Evolutionary conservation across 2,113 vertebrate genomes (phyloP), one percentile per base, ranked within the genome.

Genomic region (Xenopus borealis): DNA sequence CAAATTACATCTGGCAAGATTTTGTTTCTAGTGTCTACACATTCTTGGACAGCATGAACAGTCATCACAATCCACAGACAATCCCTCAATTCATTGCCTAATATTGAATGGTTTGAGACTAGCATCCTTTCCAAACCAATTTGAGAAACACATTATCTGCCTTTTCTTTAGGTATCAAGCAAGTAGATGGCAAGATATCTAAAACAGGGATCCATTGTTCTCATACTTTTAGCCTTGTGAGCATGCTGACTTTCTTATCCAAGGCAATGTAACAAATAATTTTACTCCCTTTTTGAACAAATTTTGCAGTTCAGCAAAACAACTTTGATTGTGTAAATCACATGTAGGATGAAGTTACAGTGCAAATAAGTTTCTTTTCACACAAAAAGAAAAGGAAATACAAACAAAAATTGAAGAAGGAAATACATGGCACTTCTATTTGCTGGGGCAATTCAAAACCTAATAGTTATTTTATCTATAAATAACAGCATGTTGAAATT

Each of bases 381-480:
- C 27, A 77, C 64, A 14, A 77, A 70, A 77, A 69, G 66, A 46
- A 77, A 70, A 70, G 61, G 59, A 77, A 77, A 77, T 46, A 77
- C 74, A 69, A 77, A 77, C 74, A 77, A 69, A 77, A 76, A 40
- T 2, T 9, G 33, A 40, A 40, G 33, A 77, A 58, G 44, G 45
- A 55, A 12, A 77, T 70, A 67, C 74, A 77, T 20, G 44, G 47
- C 50, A 77, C 67, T 77, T 69, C 58, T 70, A 64, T 77, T 46
- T 70, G 61, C 33, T 19, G 44, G 66, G 66, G 70, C 74, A 70
- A 77, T 64, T 50, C 59, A 77, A 77, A 77, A 77, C 70, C 74
- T 70, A 58, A 77, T 77, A 77, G 74, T 77, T 70, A 77, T 67
- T 67, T 77, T 77, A 77, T 77, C 74, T 77, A 47, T 77, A 77